Evolutionary conservation across 2,888 invertebrate species (phyloP).

Genomic region (Pinctada fucata): DNA sequence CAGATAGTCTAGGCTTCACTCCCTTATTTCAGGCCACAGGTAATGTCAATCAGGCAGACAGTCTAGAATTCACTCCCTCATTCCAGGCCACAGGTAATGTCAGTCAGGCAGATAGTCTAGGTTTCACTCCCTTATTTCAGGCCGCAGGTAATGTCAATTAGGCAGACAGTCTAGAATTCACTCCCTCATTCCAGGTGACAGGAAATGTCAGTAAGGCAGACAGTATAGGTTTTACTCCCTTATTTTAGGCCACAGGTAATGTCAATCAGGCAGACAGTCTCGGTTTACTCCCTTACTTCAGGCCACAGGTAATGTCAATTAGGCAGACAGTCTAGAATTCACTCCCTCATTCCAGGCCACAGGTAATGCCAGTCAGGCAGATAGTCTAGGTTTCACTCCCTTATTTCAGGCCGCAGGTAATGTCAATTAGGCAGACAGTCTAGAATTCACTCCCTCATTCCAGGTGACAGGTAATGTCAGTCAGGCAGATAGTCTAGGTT

Average conservation of each 20-base stretch:
- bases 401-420: conserved; percentile 56
- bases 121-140: conserved; percentile 56
- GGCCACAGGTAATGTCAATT: conserved; percentile 52
- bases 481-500: conserved; percentile 51
- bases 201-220: conserved; percentile 53
- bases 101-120: conserved; percentile 49
- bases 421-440: conserved; percentile 47
- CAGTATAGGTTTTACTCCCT: conserved; percentile 54
- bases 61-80: conserved; percentile 55
- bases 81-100: conserved; percentile 56
- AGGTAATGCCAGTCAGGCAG: conserved; percentile 52
- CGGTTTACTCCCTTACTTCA: conserved; percentile 59
- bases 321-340: conserved; percentile 53
- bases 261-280: conserved; percentile 50
- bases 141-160: conserved; percentile 55
- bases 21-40: conserved; percentile 57
- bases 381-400: conserved; percentile 56
- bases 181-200: conserved; percentile 55
- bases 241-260: conserved; percentile 56
- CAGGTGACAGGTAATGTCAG: conserved; percentile 52
- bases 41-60: conserved; percentile 46
- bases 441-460: conserved; percentile 58
- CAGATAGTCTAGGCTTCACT: conserved; percentile 56
- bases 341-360: conserved; percentile 56
- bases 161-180: conserved; percentile 54